A percentile compares a stretch with the other conserved stretches of the same genome.
phyloP scores from a whole-genome alignment of 1,140 invertebrate species.

The Scaptomyza pallida region DNA sequence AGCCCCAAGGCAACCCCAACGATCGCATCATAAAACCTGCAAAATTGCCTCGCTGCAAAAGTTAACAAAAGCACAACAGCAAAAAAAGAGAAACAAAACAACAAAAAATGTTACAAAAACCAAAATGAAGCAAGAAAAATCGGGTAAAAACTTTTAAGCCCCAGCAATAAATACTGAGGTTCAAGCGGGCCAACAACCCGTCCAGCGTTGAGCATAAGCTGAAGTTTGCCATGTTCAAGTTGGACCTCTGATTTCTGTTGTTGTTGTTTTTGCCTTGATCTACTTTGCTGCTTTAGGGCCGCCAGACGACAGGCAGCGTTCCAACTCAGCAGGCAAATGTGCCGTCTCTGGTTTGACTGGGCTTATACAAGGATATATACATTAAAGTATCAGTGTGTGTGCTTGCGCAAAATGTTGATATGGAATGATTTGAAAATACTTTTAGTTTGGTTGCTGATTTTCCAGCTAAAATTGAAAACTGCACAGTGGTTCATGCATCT shows the following conservation, averaged over 20 bases:
- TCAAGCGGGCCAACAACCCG: slow-evolving; percentile 22
- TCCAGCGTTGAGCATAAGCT: slow-evolving; percentile 56
- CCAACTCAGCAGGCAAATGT: slow-evolving; percentile 71
- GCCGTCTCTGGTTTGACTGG: slow-evolving; percentile 43
- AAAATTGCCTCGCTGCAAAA: slow-evolving; percentile 48
- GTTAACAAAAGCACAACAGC: slow-evolving; percentile 13
- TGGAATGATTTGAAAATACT: slow-evolving; percentile 67
- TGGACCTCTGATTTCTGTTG: slow-evolving; percentile 58
- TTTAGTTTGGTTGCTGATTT: slow-evolving; percentile 18
- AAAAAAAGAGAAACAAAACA: neutral
- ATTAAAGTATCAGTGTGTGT: slow-evolving; percentile 4
- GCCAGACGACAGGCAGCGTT: slow-evolving; percentile 50
- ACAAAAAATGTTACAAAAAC: slow-evolving; percentile 1
- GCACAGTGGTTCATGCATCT: slow-evolving; percentile 28
- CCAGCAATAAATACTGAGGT: slow-evolving; percentile 69
- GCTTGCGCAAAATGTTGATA: slow-evolving; percentile 41
- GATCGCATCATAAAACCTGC: slow-evolving; percentile 77
- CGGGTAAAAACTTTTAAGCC: slow-evolving; percentile 60
- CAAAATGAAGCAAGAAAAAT: slow-evolving; percentile 13
- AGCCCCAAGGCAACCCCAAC: slow-evolving; percentile 24
- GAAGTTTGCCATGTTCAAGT: slow-evolving; percentile 64
- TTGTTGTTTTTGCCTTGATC: slow-evolving; percentile 64
- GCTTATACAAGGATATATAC: slow-evolving; percentile 40
- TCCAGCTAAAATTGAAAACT: slow-evolving; percentile 30
- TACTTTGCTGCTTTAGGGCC: slow-evolving; percentile 62